A percentile compares a stretch with the other conserved stretches of the same genome.
phyloP scores from a whole-genome alignment of 2,797 vertebrate genomes.

The Urosaurus nigricauda region DNA sequence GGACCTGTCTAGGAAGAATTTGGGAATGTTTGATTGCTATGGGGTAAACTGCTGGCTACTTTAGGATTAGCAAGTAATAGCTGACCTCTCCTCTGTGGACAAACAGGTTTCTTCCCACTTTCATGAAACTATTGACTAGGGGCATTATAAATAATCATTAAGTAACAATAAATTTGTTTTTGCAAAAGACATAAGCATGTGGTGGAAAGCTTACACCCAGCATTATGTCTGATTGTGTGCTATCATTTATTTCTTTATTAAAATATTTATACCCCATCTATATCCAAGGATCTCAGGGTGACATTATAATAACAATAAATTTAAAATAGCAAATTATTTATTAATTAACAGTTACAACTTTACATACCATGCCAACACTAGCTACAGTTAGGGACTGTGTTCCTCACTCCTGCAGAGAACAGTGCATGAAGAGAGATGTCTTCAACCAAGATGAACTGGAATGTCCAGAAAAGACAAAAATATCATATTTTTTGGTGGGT shows the following conservation, averaged over 20 bases:
- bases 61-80: neutral
- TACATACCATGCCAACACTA: neutral
- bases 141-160: neutral
- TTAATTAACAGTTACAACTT: constrained; percentile 1
- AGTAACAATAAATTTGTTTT: neutral
- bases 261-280: too few species aligned
- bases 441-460: constrained; percentile 11
- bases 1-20: neutral
- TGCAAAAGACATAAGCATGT: neutral
- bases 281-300: too few species aligned
- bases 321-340: too few species aligned
- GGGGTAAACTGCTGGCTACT: neutral
- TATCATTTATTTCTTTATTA: neutral
- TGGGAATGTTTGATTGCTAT: neutral
- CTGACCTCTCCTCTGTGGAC: constrained; percentile 14
- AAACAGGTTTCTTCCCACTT: neutral
- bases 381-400: neutral
- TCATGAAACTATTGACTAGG: neutral
- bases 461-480: neutral
- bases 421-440: neutral
- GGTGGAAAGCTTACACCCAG: neutral
- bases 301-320: too few species aligned
- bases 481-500: neutral
- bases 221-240: neutral
- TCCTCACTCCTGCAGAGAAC: neutral